Percentiles rank a stretch among this genome's conserved stretches.
Conservation (phyloP, 2,888 invertebrate genomes). For the Eurytoma californica region DNA sequence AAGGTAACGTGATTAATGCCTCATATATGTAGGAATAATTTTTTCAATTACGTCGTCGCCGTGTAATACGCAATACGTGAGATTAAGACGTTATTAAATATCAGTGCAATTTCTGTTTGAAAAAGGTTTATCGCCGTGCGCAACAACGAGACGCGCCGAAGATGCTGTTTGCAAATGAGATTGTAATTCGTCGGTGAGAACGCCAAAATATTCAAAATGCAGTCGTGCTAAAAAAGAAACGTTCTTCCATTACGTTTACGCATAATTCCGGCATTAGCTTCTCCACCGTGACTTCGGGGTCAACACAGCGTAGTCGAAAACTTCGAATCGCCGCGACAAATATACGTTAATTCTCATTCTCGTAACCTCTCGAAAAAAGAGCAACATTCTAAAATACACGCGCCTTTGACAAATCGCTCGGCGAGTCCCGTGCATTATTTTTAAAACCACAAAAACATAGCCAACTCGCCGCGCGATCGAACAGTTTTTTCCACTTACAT, state of each 20-base stretch:
- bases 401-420: too few species aligned
- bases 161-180: constrained; percentile 22
- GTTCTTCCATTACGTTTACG: not conserved
- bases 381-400: too few species aligned
- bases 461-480: too few species aligned
- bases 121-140: constrained; percentile 17
- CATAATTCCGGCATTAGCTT: too few species aligned
- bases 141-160: constrained; percentile 18
- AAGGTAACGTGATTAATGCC: not conserved
- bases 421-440: too few species aligned
- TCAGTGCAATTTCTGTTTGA: constrained; percentile 35
- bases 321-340: too few species aligned
- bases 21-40: not conserved
- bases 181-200: not conserved
- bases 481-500: too few species aligned
- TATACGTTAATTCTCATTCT: too few species aligned
- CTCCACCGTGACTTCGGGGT: too few species aligned
- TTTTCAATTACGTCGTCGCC: constrained; percentile 10
- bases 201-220: constrained; percentile 7
- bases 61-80: not conserved
- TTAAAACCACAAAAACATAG: too few species aligned
- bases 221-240: not conserved
- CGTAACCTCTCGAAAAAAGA: too few species aligned
- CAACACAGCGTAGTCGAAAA: too few species aligned
- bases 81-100: constrained; percentile 34